phyloP scores from a whole-genome alignment of 1,140 invertebrate species.

The Lithobius niger region DNA sequence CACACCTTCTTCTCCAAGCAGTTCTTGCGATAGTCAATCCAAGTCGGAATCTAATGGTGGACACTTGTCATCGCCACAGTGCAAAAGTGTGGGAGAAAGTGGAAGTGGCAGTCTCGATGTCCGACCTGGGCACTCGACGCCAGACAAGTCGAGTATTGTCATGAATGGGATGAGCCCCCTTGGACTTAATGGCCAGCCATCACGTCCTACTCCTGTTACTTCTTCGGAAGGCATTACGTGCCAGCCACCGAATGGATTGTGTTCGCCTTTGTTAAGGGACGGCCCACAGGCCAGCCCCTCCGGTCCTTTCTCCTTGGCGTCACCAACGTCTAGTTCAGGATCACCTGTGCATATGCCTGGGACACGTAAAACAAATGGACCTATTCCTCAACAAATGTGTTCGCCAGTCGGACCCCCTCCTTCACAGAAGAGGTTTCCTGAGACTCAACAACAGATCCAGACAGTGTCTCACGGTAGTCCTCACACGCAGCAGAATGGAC shows the following conservation, averaged over 20 bases:
- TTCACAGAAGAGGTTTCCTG: background rate
- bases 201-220: no score
- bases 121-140: background rate
- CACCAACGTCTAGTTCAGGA: background rate
- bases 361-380: background rate
- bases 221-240: no score
- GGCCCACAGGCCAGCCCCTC: background rate
- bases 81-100: no score
- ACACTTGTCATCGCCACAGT: background rate
- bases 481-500: background rate
- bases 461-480: background rate
- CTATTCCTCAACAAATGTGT: background rate
- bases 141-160: background rate
- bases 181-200: no score
- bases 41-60: background rate
- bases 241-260: constrained; percentile 2
- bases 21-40: constrained; percentile 2
- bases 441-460: background rate
- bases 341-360: background rate
- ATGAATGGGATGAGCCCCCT: background rate
- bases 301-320: background rate
- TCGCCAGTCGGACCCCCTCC: background rate
- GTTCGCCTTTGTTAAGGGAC: background rate
- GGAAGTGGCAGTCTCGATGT: no score
- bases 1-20: constrained; percentile 4